Evolutionary conservation across 2,888 invertebrate species (phyloP).

Genomic region (Homarus gammarus): DNA sequence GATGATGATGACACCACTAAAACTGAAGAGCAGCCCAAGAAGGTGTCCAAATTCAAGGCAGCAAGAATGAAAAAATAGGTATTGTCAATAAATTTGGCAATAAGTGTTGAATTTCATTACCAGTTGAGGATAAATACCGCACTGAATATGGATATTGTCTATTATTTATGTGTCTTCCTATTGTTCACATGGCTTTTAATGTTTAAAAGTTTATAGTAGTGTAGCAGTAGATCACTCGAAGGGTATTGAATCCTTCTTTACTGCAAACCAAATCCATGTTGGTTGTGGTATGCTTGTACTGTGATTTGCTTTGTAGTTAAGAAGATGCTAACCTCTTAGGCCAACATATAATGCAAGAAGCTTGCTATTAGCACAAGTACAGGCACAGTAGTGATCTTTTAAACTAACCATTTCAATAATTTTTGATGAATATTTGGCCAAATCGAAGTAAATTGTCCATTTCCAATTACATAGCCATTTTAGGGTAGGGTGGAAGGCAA

Average conservation of each 20-base stretch:
- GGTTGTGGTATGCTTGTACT: too few species aligned
- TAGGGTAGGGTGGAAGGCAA: too few species aligned
- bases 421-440: too few species aligned
- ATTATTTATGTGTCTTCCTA: not conserved
- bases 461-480: too few species aligned
- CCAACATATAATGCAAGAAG: not conserved
- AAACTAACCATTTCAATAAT: not conserved
- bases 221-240: not conserved
- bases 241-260: too few species aligned
- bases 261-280: too few species aligned
- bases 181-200: not conserved
- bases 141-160: not conserved
- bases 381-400: not conserved
- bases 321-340: not conserved
- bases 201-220: not conserved
- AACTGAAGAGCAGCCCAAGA: conserved; percentile 35
- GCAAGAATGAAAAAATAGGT: conserved; percentile 45
- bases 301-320: too few species aligned
- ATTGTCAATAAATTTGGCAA: not conserved
- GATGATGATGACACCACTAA: not conserved
- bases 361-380: not conserved
- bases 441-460: not conserved
- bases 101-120: not conserved
- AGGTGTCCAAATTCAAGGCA: conserved; percentile 61
- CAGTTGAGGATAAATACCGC: not conserved